Conservation (phyloP, 2,888 invertebrate genomes). For the Scaptomyza parva region DNA sequence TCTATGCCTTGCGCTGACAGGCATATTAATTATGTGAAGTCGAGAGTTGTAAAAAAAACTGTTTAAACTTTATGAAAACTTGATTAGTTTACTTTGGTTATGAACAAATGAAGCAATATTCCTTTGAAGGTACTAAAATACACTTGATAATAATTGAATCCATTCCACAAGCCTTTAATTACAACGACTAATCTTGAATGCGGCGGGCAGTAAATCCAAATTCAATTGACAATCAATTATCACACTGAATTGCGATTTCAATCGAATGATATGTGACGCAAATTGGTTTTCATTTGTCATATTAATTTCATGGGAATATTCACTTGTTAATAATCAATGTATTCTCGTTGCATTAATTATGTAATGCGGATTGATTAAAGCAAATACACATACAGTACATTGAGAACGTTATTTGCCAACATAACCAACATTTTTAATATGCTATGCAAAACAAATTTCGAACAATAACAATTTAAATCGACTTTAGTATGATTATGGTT, state of each 20-base stretch:
- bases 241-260: conserved; percentile 2
- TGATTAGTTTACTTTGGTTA: no score
- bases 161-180: background rate
- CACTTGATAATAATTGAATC: background rate
- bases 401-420: conserved; percentile 5
- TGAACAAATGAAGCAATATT: background rate
- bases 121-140: background rate
- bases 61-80: background rate
- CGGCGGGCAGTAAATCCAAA: background rate
- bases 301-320: conserved; percentile 23
- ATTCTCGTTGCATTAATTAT: conserved; percentile 24
- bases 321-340: conserved; percentile 23
- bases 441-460: background rate
- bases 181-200: background rate
- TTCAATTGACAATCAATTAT: conserved; percentile 25
- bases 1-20: background rate
- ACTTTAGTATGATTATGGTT: conserved; percentile 33
- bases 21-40: background rate
- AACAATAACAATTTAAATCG: conserved; percentile 23
- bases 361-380: conserved; percentile 25
- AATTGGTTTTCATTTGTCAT: conserved; percentile 43
- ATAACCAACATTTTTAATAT: conserved; percentile 8
- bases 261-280: conserved; percentile 9
- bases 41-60: background rate
- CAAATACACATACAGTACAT: conserved; percentile 3